These are phyloP conservation scores for Caenorhabditis doughertyi DNA, from an alignment of 2,888 invertebrate species.

Conservation along the genomic window DNA sequence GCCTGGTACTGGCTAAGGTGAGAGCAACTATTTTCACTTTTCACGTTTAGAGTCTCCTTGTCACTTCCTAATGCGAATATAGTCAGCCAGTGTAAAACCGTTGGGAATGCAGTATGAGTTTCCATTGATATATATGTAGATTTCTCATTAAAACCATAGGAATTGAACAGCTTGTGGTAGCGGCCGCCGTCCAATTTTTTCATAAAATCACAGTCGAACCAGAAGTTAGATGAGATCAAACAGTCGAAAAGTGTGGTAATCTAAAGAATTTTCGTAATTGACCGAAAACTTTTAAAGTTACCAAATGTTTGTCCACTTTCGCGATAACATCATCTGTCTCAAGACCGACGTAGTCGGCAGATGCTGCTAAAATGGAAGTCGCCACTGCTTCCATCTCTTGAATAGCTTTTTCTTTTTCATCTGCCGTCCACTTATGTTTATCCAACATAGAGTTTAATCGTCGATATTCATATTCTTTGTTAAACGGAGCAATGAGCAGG, in stretches of 20 bases:
- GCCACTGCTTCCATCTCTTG: slow-evolving; percentile 65
- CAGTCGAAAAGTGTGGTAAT: slow-evolving; percentile 70
- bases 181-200: slow-evolving; percentile 55
- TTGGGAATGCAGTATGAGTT: slow-evolving; percentile 46
- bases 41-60: slow-evolving; percentile 68
- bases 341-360: slow-evolving; percentile 67
- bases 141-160: slow-evolving; percentile 47
- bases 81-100: slow-evolving; percentile 55
- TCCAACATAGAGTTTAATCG: slow-evolving; percentile 66
- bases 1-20: slow-evolving; percentile 64
- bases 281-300: slow-evolving; percentile 32
- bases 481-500: slow-evolving; percentile 69
- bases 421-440: slow-evolving; percentile 50
- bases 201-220: slow-evolving; percentile 64
- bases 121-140: slow-evolving; percentile 64
- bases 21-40: slow-evolving; percentile 64
- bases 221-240: slow-evolving; percentile 59
- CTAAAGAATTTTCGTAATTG: slow-evolving; percentile 31
- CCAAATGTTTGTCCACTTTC: slow-evolving; percentile 68
- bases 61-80: slow-evolving; percentile 65
- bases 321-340: slow-evolving; percentile 49
- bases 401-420: slow-evolving; percentile 42
- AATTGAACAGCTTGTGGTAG: slow-evolving; percentile 19
- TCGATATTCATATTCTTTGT: slow-evolving; percentile 52
- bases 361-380: slow-evolving; percentile 52